phyloP scores from a whole-genome alignment of 2,797 vertebrate genomes.

The Sandelia bainsii region DNA sequence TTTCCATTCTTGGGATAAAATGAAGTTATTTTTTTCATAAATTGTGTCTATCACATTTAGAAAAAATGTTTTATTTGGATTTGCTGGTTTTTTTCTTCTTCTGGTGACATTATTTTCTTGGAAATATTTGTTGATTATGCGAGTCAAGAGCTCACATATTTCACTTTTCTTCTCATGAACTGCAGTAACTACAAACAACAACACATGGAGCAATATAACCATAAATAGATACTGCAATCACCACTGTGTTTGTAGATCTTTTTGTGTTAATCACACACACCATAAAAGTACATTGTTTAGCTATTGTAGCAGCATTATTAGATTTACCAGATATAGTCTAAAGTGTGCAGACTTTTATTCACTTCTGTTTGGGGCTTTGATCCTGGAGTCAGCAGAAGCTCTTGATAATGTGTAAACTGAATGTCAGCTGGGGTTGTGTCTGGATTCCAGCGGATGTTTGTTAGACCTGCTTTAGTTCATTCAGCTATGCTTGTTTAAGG shows the following conservation, averaged over 20 bases:
- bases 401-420: conserved; percentile 64
- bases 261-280: conserved; percentile 29
- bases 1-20: conserved; percentile 54
- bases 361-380: conserved; percentile 47
- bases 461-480: conserved; percentile 55
- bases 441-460: conserved; percentile 65
- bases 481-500: conserved; percentile 48
- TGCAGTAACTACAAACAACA: conserved; percentile 1
- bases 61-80: conserved; percentile 36
- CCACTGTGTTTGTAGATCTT: conserved; percentile 15
- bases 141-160: conserved; percentile 15
- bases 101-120: conserved; percentile 11
- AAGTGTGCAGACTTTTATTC: conserved; percentile 40
- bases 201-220: conserved; percentile 6
- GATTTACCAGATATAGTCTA: conserved; percentile 45
- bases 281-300: conserved; percentile 41
- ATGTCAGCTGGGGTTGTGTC: conserved; percentile 54
- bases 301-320: conserved; percentile 28
- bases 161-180: conserved; percentile 6
- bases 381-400: conserved; percentile 50
- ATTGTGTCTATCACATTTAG: conserved; percentile 27
- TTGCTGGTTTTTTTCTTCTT: conserved; percentile 15
- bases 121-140: conserved; percentile 38
- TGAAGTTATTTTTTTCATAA: conserved; percentile 24
- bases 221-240: conserved; percentile 30